Base-by-base conservation (phyloP, 2,888 invertebrate genomes). In the Parthenolecanium corni region DNA sequence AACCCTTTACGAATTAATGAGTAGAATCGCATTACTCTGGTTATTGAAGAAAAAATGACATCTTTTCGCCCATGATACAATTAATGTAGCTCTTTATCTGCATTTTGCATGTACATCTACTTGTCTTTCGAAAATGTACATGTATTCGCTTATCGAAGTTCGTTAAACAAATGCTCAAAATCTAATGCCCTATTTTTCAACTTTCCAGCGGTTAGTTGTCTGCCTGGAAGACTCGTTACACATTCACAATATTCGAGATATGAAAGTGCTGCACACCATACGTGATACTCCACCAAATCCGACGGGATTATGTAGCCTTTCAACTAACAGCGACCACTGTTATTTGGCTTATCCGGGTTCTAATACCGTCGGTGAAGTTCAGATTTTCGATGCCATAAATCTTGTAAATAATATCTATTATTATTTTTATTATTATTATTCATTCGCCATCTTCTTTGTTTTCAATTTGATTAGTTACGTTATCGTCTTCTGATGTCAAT, bases 181-280 rank as follows among this genome's bases (percentile, higher is more conserved):
- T n/a, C n/a, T n/a, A n/a, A n/a, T n/a, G 64, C 5, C 44, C 3
- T 42, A 16, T 12, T 54, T 65, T 52, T n/a, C n/a, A n/a, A n/a
- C n/a, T 66, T 71, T 71, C 52, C 79, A 89, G 89, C 82, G 97
- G 72, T 79, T 98, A 74, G 86, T 98, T 68, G 97, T 98, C 68
- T 96, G 96, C 75, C 78, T 98, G 71, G 96, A 97, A 76, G 97
- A 97, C 75, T 91, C 91, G 70, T 80, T 98, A 69, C 95, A 95
- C 76, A 94, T 98, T 73, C 97, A 98, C 80, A 96, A 95, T 77
- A 95, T 98, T 71, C 85, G 89, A 70, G 94, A 96, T 75, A 95
- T 96, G 95, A 93, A 92, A 78, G 89, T 96, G 68, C 80, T 97
- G 72, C 97, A 98, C 77, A 95, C 94, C 65, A 97, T 98, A 73